Evolutionary conservation across 2,888 invertebrate species (phyloP).

Genomic region (Hydropsyche betteni): DNA sequence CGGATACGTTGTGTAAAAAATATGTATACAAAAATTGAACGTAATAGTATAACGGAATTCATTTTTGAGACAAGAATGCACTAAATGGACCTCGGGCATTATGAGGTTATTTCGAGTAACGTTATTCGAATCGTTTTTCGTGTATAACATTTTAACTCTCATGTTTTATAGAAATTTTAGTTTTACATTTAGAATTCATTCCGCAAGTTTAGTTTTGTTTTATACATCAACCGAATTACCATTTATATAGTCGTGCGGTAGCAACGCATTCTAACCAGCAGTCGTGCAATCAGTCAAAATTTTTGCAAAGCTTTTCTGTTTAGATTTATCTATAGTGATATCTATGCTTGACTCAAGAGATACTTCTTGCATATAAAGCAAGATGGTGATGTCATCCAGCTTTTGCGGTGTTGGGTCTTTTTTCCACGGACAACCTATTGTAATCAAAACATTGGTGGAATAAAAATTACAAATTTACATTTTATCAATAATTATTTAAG

Average conservation of each 20-base stretch:
- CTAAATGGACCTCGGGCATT: slow-evolving; percentile 12
- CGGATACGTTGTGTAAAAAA: no score
- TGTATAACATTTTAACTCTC: no score
- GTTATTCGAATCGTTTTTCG: background rate
- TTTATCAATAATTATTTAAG: slow-evolving; percentile 4
- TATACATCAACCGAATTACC: slow-evolving; percentile 9
- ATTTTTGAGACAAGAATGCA: slow-evolving; percentile 19
- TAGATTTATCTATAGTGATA: slow-evolving; percentile 30
- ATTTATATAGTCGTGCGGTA: slow-evolving; percentile 29
- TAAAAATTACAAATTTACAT: slow-evolving; percentile 26
- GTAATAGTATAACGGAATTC: slow-evolving; percentile 13
- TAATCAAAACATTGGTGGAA: slow-evolving; percentile 29
- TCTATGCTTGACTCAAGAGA: background rate
- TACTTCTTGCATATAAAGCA: slow-evolving; percentile 22
- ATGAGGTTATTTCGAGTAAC: slow-evolving; percentile 8
- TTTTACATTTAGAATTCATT: slow-evolving; percentile 3
- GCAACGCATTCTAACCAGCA: slow-evolving; percentile 9
- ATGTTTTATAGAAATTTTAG: no score
- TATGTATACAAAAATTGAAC: background rate
- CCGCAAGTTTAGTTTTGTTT: background rate
- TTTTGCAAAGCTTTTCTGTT: slow-evolving; percentile 19
- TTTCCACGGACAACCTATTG: background rate
- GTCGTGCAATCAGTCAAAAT: slow-evolving; percentile 28
- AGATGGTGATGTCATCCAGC: slow-evolving; percentile 24
- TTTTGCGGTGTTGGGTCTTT: slow-evolving; percentile 17